A percentile compares a stretch with the other conserved stretches of the same genome.
phyloP scores from a whole-genome alignment of 1,140 invertebrate genomes.

The Lasioglossum baleicum region DNA sequence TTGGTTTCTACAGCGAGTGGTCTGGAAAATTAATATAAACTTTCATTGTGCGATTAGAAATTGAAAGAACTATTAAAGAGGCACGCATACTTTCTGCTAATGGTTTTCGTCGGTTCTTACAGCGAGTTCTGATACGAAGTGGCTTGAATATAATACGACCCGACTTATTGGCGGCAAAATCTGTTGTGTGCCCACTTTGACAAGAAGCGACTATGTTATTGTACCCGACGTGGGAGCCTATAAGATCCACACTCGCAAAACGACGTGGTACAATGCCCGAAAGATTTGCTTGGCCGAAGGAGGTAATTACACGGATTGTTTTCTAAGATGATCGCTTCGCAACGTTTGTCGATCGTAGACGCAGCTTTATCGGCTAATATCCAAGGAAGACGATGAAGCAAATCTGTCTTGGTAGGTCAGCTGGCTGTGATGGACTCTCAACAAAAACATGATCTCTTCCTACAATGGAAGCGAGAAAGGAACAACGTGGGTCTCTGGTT shows the following conservation, averaged over 20 bases:
- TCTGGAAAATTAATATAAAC: too few relatives aligned
- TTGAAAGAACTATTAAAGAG: too few relatives aligned
- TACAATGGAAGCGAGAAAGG: slow-evolving; percentile 1
- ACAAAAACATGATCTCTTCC: slow-evolving; percentile 3
- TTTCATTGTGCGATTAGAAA: too few relatives aligned
- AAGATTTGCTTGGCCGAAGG: slow-evolving; percentile 42
- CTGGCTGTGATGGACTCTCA: slow-evolving; percentile 35
- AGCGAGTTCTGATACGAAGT: too few relatives aligned
- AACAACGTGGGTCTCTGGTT: slow-evolving; percentile 4
- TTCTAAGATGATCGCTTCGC: too few relatives aligned
- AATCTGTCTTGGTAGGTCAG: slow-evolving; percentile 17
- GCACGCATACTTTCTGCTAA: too few relatives aligned
- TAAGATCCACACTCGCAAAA: slow-evolving; percentile 25
- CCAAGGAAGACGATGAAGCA: background rate
- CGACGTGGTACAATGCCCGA: slow-evolving; percentile 36
- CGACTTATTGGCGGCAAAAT: too few relatives aligned
- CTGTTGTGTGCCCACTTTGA: background rate
- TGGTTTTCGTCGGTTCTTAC: too few relatives aligned
- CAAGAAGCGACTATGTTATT: background rate
- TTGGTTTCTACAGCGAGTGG: too few relatives aligned
- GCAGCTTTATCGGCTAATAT: too few relatives aligned
- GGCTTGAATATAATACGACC: background rate
- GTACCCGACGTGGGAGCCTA: slow-evolving; percentile 10
- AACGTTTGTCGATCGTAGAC: too few relatives aligned
- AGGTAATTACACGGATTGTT: slow-evolving; percentile 2